Base-by-base conservation (phyloP, 2,113 vertebrate genomes). In the Parotia lawesii region DNA sequence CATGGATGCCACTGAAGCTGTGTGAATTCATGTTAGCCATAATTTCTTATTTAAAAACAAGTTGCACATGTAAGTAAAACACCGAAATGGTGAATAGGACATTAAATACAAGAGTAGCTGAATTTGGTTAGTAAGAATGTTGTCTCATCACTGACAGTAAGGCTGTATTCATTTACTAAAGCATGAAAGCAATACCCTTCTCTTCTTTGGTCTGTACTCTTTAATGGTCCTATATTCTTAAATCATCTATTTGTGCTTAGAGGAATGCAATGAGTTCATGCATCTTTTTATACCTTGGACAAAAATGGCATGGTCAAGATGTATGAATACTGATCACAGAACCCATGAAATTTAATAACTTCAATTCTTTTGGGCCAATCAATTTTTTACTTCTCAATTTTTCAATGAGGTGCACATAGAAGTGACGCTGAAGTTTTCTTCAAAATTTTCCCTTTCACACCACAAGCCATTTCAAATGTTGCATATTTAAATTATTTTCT, bases 101-200 rank as follows among this genome's bases (percentile, higher is more conserved):
- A 50, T 5, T 15, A 44, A 75, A 51, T 58, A 78, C 13, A 42
- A 58, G 8, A 74, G 6, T 8, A 79, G 20, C 15, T 56, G 38
- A 42, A 79, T 79, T 88, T 83, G 15, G 15, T 7, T 75, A 29
- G 20, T 54, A 75, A 64, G 48, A 71, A 35, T 71, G 11, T 74
- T 58, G 3, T 25, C 28, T 81, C 22, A 66, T 33, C 15, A 33
- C 5, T 7, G 9, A 56, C 3, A 64, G 8, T 9, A 72, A 42
- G 33, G 33, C 6, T 76, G 19, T 40, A 17, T 48, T 56, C 2
- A 8, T 66, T 85, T 74, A 31, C 9, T 61, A 57, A 80, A 80
- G 54, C 9, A 15, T 23, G 6, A 53, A 76, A 83, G 6, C 3
- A 40, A 60, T 0, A 0, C 1, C 1, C 2, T 33, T 85, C 21